Evolutionary conservation across 37 sponge, comb jelly and placozoan species (phyloP), one percentile per base, ranked within the genome.

Genomic region (Haliclona indistincta): DNA sequence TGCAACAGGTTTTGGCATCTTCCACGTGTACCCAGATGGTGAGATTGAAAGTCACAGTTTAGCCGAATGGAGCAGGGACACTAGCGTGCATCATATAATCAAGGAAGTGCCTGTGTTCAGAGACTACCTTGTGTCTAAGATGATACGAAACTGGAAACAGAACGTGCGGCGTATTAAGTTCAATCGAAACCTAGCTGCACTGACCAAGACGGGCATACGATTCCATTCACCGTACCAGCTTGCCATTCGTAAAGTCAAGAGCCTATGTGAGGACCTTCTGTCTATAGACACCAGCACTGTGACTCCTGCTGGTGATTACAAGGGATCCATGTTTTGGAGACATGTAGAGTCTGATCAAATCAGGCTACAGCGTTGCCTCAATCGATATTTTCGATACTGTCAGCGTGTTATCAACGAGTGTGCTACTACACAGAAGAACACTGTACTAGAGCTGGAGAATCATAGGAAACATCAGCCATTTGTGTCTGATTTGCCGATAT

Each of bases 1-100:
- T 30, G 66, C 84, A 23, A 86, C 95, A 23, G 68, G 81, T n/a
- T 94, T 91, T 90, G 95, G 95, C 13, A 68, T 94, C 63, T 63
- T 87, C 30, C 75, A 73, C 35, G 76, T 90, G 7, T 63, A 86
- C 34, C 73, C 82, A 1, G 93, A 90, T 75, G 84, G 82, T 0
- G 44, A 33, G 17, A 73, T 76, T 42, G 88, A 84, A 38, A 64
- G 69, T 29, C 83, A 75, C 25, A 83, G 65, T 20, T 91, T 94
- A 73, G 84, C 88, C 5, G 89, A 80, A 2, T 94, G 95, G 95
- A 60, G 77, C 33, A 74, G 78, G 8, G 93, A 94, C 30, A 85
- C 93, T 20, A 76, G 67, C 53, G 23, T 90, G 20, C 87, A 74
- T 56, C 42, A 67, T 28, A 60, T 76, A 10, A 58, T 90, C 4